These are phyloP conservation scores for Catamblyrhynchus diadema DNA, from an alignment of 2,797 vertebrate genomes.

Conservation along the genomic window DNA sequence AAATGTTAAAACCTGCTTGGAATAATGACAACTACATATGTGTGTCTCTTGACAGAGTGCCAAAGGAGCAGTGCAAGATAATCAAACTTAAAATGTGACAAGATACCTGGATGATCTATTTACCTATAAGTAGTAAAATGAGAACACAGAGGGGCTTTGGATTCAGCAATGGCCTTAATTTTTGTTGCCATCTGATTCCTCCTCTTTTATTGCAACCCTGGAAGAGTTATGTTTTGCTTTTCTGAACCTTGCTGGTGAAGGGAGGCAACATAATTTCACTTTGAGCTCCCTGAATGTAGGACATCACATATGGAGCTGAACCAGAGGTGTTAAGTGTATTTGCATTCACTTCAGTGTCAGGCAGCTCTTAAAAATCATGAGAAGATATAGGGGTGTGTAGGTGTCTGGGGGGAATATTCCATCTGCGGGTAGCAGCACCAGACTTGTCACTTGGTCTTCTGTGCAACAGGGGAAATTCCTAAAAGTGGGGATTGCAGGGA, in stretches of 20 bases:
- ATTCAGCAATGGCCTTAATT: neutral
- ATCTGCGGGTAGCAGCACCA: neutral
- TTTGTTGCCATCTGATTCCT: neutral
- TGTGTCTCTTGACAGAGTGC: neutral
- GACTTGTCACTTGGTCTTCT: neutral
- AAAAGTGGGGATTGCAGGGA: neutral
- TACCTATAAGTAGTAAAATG: neutral
- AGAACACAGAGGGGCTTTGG: neutral
- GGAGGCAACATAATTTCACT: neutral
- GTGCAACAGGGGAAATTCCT: neutral
- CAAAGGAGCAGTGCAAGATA: neutral
- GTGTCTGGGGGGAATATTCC: neutral
- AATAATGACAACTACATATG: neutral
- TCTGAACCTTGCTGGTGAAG: neutral
- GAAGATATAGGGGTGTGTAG: neutral
- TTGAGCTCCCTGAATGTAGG: slow-evolving; percentile 20
- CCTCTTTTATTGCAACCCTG: neutral
- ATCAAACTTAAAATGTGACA: neutral
- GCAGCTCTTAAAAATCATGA: neutral
- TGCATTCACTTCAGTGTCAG: neutral
- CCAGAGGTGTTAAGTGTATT: neutral
- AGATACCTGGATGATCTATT: neutral
- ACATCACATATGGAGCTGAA: slow-evolving; percentile 21
- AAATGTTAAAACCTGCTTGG: neutral
- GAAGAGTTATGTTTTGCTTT: neutral